A percentile compares a stretch with the other conserved stretches of the same genome.
Conservation (phyloP, 2,888 invertebrate species). For the Tholera decimalis region DNA sequence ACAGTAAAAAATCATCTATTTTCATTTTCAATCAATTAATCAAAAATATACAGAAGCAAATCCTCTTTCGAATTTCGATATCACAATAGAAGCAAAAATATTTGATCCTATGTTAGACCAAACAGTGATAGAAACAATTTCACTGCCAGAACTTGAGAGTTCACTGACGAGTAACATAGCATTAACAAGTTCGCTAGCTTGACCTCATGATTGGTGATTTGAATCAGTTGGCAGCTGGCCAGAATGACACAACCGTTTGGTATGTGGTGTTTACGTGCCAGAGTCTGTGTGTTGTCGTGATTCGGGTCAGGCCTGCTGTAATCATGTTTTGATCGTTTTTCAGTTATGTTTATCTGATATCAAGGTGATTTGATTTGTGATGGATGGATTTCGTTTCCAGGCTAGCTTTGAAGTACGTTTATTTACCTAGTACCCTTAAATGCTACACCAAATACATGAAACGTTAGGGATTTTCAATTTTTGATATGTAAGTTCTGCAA, state of each 20-base stretch:
- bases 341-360: conserved; percentile 50
- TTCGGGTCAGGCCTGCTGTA: conserved; percentile 69
- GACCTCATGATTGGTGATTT: no score
- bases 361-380: conserved; percentile 27
- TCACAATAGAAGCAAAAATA: background rate
- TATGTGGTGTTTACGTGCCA: conserved; percentile 86
- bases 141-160: conserved; percentile 44
- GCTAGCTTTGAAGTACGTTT: background rate
- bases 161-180: conserved; percentile 59
- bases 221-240: conserved; percentile 81
- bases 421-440: background rate
- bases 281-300: conserved; percentile 78
- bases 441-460: no score
- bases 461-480: background rate
- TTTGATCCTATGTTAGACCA: background rate
- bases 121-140: conserved; percentile 14
- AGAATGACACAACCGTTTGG: conserved; percentile 86
- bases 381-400: background rate
- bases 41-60: background rate
- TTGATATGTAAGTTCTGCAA: no score
- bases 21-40: no score
- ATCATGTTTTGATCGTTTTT: conserved; percentile 62
- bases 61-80: background rate
- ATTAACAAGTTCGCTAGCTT: conserved; percentile 85
- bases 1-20: background rate